These are phyloP conservation scores for Apamea crenata DNA, from an alignment of 2,888 invertebrate genomes.

Conservation along the genomic window DNA sequence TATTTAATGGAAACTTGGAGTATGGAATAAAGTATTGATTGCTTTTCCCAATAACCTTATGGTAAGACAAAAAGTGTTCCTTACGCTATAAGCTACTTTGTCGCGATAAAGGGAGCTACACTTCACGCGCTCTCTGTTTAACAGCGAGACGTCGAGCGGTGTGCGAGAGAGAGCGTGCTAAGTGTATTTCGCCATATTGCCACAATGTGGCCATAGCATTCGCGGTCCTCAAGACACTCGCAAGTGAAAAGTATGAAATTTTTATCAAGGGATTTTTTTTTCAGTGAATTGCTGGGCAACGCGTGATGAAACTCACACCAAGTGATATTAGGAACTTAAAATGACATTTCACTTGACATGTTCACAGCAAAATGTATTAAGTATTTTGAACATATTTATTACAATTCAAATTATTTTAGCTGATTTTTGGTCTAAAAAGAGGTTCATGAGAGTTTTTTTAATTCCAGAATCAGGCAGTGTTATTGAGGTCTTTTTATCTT, in stretches of 20 bases:
- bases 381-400: conserved; percentile 14
- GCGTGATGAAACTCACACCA: conserved; percentile 80
- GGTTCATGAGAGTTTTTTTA: neutral
- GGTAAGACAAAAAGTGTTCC: too few species aligned
- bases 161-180: too few species aligned
- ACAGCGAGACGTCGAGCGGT: too few species aligned
- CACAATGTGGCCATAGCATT: too few species aligned
- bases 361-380: conserved; percentile 29
- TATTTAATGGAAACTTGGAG: too few species aligned
- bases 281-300: conserved; percentile 87
- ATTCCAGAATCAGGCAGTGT: neutral
- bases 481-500: neutral
- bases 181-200: too few species aligned
- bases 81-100: accelerated
- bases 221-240: too few species aligned
- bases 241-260: too few species aligned
- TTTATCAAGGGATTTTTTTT: neutral
- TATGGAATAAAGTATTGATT: too few species aligned
- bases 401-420: neutral
- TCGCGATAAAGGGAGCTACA: too few species aligned
- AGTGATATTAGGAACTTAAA: conserved; percentile 85
- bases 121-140: too few species aligned
- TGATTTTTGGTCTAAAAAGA: neutral
- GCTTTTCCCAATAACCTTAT: too few species aligned
- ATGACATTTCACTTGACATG: conserved; percentile 46